phyloP scores from a whole-genome alignment of 2,797 vertebrate genomes.

The Vireo griseus region DNA sequence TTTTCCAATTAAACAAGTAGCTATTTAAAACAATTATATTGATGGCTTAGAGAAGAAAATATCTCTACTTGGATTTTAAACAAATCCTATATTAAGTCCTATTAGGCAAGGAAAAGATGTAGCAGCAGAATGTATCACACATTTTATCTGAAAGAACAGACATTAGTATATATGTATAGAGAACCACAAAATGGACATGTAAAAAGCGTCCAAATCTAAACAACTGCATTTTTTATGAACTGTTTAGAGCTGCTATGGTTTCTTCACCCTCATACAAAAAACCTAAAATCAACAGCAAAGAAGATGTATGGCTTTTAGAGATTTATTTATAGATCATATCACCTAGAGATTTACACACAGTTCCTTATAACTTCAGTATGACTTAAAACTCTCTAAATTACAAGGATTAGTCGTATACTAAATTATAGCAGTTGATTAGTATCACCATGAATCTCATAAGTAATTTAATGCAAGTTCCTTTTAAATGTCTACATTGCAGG shows the following conservation, averaged over 20 bases:
- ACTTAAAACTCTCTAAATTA: neutral
- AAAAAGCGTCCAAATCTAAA: neutral
- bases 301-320: neutral
- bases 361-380: neutral
- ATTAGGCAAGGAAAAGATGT: neutral
- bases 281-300: neutral
- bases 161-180: neutral
- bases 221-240: neutral
- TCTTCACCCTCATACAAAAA: neutral
- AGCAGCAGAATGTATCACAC: neutral
- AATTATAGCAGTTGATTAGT: neutral
- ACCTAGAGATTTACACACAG: neutral
- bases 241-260: neutral
- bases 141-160: neutral
- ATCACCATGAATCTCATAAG: neutral
- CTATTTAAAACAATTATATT: neutral
- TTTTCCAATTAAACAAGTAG: neutral
- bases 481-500: neutral
- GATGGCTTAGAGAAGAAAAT: neutral
- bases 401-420: neutral
- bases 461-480: neutral
- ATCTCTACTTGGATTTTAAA: neutral
- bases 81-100: neutral
- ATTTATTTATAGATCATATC: neutral
- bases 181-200: neutral